Evolutionary conservation across 2,888 invertebrate species (phyloP).

Genomic region (Philereme transversata): DNA sequence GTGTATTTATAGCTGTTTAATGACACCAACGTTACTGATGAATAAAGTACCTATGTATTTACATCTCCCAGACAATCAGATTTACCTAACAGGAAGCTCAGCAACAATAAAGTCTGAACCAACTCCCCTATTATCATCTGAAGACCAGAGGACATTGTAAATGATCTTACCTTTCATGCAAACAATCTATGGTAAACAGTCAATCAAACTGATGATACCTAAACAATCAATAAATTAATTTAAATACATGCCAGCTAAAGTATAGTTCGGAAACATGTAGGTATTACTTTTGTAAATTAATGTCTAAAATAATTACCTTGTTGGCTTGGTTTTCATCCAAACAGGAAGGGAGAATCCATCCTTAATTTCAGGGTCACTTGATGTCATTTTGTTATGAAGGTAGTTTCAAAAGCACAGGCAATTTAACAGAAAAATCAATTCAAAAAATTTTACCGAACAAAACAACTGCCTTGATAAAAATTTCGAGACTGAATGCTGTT

Average conservation of each 20-base stretch:
- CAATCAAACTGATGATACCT: too few species aligned
- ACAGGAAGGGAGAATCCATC: slow-evolving; percentile 87
- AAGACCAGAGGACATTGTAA: too few species aligned
- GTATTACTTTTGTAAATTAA: slow-evolving; percentile 1
- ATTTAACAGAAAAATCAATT: slow-evolving; percentile 17
- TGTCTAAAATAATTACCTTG: slow-evolving; percentile 63
- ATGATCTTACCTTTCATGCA: too few species aligned
- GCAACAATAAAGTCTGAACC: too few species aligned
- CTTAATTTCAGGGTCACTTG: slow-evolving; percentile 84
- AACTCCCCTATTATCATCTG: too few species aligned
- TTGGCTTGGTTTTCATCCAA: slow-evolving; percentile 89
- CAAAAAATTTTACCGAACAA: slow-evolving; percentile 36
- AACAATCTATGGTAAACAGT: too few species aligned
- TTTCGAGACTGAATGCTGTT: slow-evolving; percentile 55
- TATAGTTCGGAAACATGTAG: too few species aligned
- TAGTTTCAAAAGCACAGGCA: slow-evolving; percentile 24
- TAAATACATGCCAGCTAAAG: too few species aligned
- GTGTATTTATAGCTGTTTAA: neutral
- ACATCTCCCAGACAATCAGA: too few species aligned
- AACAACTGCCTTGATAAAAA: slow-evolving; percentile 48
- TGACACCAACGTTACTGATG: neutral
- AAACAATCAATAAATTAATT: too few species aligned
- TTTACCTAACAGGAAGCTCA: too few species aligned
- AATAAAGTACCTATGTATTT: neutral
- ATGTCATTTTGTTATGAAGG: slow-evolving; percentile 60